phyloP scores from a whole-genome alignment of 2,113 vertebrate genomes.

The Kryptolebias marmoratus region DNA sequence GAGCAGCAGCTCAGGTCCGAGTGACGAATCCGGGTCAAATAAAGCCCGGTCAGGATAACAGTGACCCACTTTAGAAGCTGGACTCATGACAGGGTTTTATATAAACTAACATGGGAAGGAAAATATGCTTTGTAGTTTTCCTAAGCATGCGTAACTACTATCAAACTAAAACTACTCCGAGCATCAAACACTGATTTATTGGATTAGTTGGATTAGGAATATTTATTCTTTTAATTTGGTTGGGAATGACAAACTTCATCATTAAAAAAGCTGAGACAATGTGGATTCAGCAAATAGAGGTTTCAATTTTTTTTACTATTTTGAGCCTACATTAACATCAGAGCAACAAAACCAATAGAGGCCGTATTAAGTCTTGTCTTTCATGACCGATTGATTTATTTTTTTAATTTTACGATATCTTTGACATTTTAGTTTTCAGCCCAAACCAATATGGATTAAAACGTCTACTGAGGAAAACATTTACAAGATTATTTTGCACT shows the following conservation, averaged over 20 bases:
- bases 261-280: not conserved
- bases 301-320: too few relatives aligned
- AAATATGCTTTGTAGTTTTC: not conserved
- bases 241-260: too few relatives aligned
- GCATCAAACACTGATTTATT: not conserved
- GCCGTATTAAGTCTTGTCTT: too few relatives aligned
- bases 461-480: too few relatives aligned
- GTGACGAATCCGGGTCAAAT: slow-evolving; percentile 32
- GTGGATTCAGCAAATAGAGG: too few relatives aligned
- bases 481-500: too few relatives aligned
- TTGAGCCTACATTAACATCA: too few relatives aligned
- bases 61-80: slow-evolving; percentile 36
- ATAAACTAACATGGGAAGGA: not conserved
- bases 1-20: slow-evolving; percentile 29
- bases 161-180: not conserved
- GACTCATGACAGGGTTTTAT: slow-evolving; percentile 19
- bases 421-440: too few relatives aligned
- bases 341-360: too few relatives aligned
- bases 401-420: too few relatives aligned
- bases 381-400: too few relatives aligned
- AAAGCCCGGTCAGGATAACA: not conserved
- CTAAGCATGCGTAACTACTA: not conserved
- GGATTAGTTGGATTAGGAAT: not conserved
- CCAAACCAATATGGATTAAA: too few relatives aligned
- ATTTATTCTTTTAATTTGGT: not conserved